Evolutionary conservation across 2,113 vertebrate genomes (phyloP).

Genomic region (Canis aureus): DNA sequence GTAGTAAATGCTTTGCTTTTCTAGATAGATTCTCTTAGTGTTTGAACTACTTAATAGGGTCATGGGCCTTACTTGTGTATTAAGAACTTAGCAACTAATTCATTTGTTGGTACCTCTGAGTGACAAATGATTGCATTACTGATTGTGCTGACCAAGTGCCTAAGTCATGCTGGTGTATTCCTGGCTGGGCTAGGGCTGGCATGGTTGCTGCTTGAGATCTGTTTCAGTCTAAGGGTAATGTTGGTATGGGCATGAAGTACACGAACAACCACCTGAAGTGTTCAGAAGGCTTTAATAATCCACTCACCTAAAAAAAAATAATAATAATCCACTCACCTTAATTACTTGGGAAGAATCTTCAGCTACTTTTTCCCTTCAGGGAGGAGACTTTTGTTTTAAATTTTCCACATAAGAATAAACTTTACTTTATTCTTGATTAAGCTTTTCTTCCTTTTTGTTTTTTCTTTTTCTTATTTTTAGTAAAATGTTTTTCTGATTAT

Average conservation of each 20-base stretch:
- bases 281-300: not conserved
- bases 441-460: not conserved
- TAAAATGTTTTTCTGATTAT: slow-evolving; percentile 25
- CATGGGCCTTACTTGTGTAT: not conserved
- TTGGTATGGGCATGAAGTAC: rapidly evolving
- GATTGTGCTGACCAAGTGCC: not conserved
- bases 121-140: not conserved
- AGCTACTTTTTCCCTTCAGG: slow-evolving; percentile 2
- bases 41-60: not conserved
- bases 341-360: not conserved
- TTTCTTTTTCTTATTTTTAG: not conserved
- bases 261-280: rapidly evolving
- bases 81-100: not conserved
- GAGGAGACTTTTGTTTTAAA: not conserved
- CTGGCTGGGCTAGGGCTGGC: too few relatives aligned
- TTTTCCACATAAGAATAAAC: not conserved
- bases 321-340: not conserved
- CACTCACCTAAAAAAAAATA: too few relatives aligned
- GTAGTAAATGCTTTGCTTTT: not conserved
- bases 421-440: not conserved
- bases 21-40: not conserved
- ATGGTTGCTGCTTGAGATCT: not conserved
- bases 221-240: not conserved
- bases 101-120: not conserved
- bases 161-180: too few relatives aligned